A percentile compares a stretch with the other conserved stretches of the same genome.
These are phyloP conservation scores for Oreochromis mossambicus DNA, from an alignment of 2,797 vertebrate genomes.

Conservation along the genomic window DNA sequence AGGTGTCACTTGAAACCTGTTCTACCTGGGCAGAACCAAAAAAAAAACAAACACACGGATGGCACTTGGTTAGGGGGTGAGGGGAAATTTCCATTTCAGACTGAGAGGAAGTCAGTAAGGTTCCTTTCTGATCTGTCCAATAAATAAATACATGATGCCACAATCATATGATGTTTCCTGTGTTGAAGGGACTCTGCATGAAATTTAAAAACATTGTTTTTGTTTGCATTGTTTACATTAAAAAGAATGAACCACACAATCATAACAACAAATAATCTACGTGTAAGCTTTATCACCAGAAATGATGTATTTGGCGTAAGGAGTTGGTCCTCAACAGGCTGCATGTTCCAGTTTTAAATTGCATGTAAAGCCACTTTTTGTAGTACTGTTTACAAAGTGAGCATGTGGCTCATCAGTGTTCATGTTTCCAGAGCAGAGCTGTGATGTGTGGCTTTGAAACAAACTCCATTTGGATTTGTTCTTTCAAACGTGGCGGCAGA, in stretches of 20 bases:
- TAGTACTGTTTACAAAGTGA: too few relatives aligned
- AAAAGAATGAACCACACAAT: too few relatives aligned
- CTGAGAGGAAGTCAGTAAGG: background rate
- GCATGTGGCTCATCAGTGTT: background rate
- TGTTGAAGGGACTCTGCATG: background rate
- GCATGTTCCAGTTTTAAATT: too few relatives aligned
- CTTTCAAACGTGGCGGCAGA: too few relatives aligned
- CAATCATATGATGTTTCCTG: background rate
- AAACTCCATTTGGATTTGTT: too few relatives aligned
- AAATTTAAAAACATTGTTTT: too few relatives aligned
- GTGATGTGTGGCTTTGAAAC: too few relatives aligned
- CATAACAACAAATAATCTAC: too few relatives aligned
- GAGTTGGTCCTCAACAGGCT: too few relatives aligned
- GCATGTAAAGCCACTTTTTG: background rate
- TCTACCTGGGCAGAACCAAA: background rate
- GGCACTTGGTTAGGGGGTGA: background rate
- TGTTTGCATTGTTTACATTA: too few relatives aligned
- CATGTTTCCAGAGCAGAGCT: background rate
- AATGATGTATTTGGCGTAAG: too few relatives aligned
- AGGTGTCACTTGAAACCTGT: conserved; percentile 6
- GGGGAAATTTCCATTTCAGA: background rate
- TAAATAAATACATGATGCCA: background rate
- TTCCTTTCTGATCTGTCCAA: background rate
- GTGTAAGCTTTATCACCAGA: too few relatives aligned
- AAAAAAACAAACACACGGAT: background rate